These are phyloP conservation scores for Drosophila mulleri DNA, from an alignment of 2,888 invertebrate species.

Conservation along the genomic window DNA sequence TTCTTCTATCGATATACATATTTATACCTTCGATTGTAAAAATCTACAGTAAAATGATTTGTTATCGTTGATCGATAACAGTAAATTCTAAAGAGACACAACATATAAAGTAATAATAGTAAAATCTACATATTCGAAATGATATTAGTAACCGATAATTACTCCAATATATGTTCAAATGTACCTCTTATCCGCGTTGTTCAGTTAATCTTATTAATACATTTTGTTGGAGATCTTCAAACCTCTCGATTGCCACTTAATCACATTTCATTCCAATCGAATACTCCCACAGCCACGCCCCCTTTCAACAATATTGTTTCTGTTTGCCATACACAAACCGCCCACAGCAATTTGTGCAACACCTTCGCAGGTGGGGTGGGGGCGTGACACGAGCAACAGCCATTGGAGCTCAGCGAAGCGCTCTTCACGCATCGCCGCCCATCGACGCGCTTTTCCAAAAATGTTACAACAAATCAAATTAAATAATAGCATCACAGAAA, in stretches of 20 bases:
- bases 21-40: no score
- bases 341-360: conserved; percentile 71
- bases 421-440: conserved; percentile 70
- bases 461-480: conserved; percentile 79
- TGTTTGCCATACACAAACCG: conserved; percentile 35
- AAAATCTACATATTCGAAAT: no score
- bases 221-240: not conserved
- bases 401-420: conserved; percentile 59
- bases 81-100: no score
- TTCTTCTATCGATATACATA: not conserved
- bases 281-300: conserved; percentile 45
- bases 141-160: no score
- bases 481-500: conserved; percentile 63
- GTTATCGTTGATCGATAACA: no score
- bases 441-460: conserved; percentile 61
- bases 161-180: no score
- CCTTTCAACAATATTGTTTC: conserved; percentile 45
- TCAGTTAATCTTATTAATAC: not conserved
- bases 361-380: conserved; percentile 46
- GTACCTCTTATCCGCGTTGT: not conserved
- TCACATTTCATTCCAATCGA: conserved; percentile 2
- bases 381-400: conserved; percentile 29
- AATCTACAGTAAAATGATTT: no score
- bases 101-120: no score
- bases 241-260: not conserved